Evolutionary conservation across 2,113 vertebrate species (phyloP), one percentile per base, ranked within the genome.

Genomic region (Tringa solitaria): DNA sequence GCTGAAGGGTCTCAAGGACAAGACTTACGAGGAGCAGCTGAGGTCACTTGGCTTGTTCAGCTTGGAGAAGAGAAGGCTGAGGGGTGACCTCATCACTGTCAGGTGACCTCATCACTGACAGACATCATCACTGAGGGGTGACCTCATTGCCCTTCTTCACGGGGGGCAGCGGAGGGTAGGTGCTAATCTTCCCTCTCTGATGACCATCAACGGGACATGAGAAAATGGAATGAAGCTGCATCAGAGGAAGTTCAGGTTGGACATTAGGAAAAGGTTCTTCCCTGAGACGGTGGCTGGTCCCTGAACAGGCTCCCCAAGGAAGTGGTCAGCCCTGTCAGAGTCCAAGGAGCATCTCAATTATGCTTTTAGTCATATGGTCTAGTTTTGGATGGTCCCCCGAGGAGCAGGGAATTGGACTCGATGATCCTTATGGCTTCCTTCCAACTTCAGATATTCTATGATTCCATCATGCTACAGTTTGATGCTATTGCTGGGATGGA

Each of bases 261-360:
- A n/a, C 12, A 1, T 17, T 15, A 39, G 46, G 69, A 61, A 77
- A 73, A 77, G 28, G 9, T 18, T 81, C 45, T 51, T 82, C 35
- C 28, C 8, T 9, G 30, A 14, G 28, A 41, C 46, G 10, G 20
- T 39, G 20, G 24, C 19, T 0, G 3, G 6, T 17, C 8, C 8
- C 6, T 28, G 59, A 32, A 26, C 35, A 67, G 46, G 6, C 10
- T 54, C 4, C 27, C 16, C 15, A 41, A 35, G 23, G 57, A 10
- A 61, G 35, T 6, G 28, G 9, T 33, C 28, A 28, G 41, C 14
- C 14, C 50, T 54, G 32, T 8, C n/a, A 23, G 74, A 41, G 39
- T 59, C 48, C 37, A 46, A 12, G 50, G 37, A 53, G 50, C 0
- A 0, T 28, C 56, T 54, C n/a, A 33, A 53, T 0, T 0, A 53